These are phyloP conservation scores for Lamproptera curius DNA, from an alignment of 2,888 invertebrate genomes.

Conservation along the genomic window DNA sequence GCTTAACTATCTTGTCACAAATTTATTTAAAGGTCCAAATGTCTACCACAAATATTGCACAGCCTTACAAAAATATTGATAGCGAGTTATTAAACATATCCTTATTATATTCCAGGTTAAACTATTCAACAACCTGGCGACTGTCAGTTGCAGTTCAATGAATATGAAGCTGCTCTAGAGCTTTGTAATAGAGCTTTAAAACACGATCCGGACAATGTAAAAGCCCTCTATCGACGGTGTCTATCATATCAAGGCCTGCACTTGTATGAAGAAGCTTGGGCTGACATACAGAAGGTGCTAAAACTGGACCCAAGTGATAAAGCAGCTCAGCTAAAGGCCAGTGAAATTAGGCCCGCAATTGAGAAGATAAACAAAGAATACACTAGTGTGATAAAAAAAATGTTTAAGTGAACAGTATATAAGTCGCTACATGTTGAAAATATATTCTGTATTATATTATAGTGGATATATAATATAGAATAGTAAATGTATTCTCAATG, in stretches of 20 bases:
- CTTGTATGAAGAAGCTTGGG: constrained; percentile 82
- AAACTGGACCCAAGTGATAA: constrained; percentile 82
- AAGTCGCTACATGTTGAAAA: too few species aligned
- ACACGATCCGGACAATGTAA: constrained; percentile 87
- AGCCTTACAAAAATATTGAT: not conserved
- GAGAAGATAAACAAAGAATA: constrained; percentile 80
- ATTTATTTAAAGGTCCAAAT: too few species aligned
- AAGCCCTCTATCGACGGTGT: constrained; percentile 92
- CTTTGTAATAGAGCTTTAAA: constrained; percentile 88
- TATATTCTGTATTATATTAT: too few species aligned
- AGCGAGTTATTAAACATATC: not conserved
- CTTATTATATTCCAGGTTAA: constrained; percentile 61
- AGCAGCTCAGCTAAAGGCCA: constrained; percentile 78
- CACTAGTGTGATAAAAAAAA: constrained; percentile 76
- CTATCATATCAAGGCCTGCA: constrained; percentile 82
- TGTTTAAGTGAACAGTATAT: constrained; percentile 64
- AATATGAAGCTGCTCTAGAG: constrained; percentile 81
- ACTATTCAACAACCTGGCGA: constrained; percentile 91
- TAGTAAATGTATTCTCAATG: too few species aligned
- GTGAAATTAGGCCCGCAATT: constrained; percentile 73
- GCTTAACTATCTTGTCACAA: too few species aligned
- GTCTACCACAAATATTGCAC: too few species aligned
- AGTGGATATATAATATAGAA: too few species aligned
- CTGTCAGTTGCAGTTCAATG: constrained; percentile 84
- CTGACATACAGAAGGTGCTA: constrained; percentile 74